A percentile compares a stretch with the other conserved stretches of the same genome.
Conservation (phyloP, 2,797 vertebrate genomes). For the Knipowitschia caucasica region DNA sequence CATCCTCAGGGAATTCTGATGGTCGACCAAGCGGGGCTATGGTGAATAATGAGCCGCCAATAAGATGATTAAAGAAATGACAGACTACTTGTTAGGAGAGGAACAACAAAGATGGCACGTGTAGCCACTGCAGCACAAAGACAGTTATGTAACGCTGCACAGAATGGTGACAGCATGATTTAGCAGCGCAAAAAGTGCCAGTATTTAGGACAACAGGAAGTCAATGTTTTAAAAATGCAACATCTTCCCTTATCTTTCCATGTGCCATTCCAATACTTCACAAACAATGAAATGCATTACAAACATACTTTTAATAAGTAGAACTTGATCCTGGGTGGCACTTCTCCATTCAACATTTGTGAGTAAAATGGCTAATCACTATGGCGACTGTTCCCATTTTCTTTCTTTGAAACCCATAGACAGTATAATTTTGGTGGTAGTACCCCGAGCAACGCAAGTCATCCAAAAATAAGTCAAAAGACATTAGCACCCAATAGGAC, state of each 20-base stretch:
- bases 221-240: slow-evolving; percentile 3
- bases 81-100: slow-evolving; percentile 7
- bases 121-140: slow-evolving; percentile 29
- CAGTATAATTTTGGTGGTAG: slow-evolving; percentile 14
- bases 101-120: slow-evolving; percentile 22
- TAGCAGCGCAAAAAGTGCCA: slow-evolving; percentile 9
- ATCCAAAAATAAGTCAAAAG: slow-evolving; percentile 28
- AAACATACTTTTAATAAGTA: too few species aligned
- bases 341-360: too few species aligned
- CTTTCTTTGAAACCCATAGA: too few species aligned
- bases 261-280: too few species aligned
- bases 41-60: slow-evolving; percentile 4
- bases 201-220: slow-evolving; percentile 15
- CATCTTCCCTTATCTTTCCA: too few species aligned
- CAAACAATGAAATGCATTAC: too few species aligned
- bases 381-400: too few species aligned
- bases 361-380: too few species aligned
- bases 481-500: slow-evolving; percentile 17
- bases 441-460: slow-evolving; percentile 22
- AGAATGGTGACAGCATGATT: slow-evolving; percentile 25
- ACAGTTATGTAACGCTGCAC: slow-evolving; percentile 38
- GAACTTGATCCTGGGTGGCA: too few species aligned
- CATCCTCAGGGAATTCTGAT: slow-evolving; percentile 31
- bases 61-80: slow-evolving; percentile 8
- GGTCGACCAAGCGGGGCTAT: slow-evolving; percentile 24